Evolutionary conservation across 2,113 vertebrate species (phyloP), one percentile per base, ranked within the genome.

Genomic region (Glareola pratincola): DNA sequence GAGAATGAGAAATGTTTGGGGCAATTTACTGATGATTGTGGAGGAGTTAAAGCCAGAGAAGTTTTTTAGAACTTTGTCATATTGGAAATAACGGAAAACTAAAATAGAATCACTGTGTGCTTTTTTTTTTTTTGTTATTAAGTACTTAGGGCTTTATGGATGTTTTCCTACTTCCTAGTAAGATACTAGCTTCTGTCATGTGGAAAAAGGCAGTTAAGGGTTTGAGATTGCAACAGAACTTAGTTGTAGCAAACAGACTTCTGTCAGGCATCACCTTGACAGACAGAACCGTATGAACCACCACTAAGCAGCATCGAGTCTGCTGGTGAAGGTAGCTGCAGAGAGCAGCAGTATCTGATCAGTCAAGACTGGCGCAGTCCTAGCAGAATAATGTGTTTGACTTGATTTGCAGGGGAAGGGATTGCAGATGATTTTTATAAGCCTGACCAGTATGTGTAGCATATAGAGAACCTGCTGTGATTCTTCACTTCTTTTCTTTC

Each of bases 241-340:
- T 53, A 17, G 23, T 16, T 2, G 7, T 36, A 75, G 43, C 34
- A 51, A 47, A n/a, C 39, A 51, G 71, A 59, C 36, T 53, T 66
- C 39, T 82, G 26, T 57, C 30, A 30, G 72, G 30, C 6, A 5
- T 81, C 21, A 18, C 47, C 60, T 34, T 7, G 43, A 47, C 24
- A 63, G 67, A 16, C 34, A 80, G 76, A 66, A 22, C 2, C 56
- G 14, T 10, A 1, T 10, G 30, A 83, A 32, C 22, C 29, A 51
- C 24, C 11, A 3, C 8, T 12, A 4, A 13, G 23, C 0, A 1
- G 50, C 15, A 12, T 57, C 12, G 8, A 8, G 37, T 69, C 45
- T 83, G n/a, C 67, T 79, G 26, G 13, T 72, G 45, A 79, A 51
- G 67, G 71, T 7, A 16, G 20, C 83, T 68, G 88, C 53, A 73